Base-by-base conservation (phyloP, 2,888 invertebrate genomes). In the Pomacea canaliculata region DNA sequence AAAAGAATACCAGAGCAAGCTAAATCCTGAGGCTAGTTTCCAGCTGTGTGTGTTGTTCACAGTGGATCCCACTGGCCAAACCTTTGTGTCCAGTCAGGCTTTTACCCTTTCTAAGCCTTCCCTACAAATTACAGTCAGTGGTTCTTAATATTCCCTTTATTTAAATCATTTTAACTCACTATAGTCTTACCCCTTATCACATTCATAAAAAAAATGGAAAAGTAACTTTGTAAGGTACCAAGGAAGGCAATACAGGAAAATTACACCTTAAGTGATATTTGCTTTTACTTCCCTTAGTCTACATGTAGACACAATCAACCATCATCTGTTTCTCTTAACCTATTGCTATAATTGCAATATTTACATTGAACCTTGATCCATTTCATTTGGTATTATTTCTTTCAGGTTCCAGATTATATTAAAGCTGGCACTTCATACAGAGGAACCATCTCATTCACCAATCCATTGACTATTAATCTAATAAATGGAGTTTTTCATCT, bases 401-500 rank as follows among this genome's bases (percentile, higher is more conserved):
- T 63, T 12, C 77, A 87, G 86, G 82, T 84, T 13, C 86, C 86
- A 60, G 83, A 83, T 1, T 79, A 81, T 51, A 80, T 86, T 19
- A 73, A 78, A 37, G 78, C 81, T 4, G 76, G 71, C 10, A 8
- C 51, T 56, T 56, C 51, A 10, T 56, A 56, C 51, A 56, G 51
- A 56, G 51, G 51, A 56, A 56, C 51, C 16, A 16, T 56, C 16
- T 81, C 70, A 8, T 86, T 87, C 80, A 93, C 93, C 86, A 95
- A 95, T 89, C 94, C 94, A 37, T 89, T 95, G 85, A 93, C 94
- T 73, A 92, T 91, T 59, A 83, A 93, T 56, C 91, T 95, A 78
- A 94, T 94, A 4, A 92, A 93, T n/a, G 94, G 95, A 86, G 93
- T 93, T 87, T 94, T 95, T 90, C 92, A 93, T 71, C 91, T 95